A percentile compares a stretch with the other conserved stretches of the same genome.
phyloP scores from a whole-genome alignment of 2,113 vertebrate species.

The Chionis minor region DNA sequence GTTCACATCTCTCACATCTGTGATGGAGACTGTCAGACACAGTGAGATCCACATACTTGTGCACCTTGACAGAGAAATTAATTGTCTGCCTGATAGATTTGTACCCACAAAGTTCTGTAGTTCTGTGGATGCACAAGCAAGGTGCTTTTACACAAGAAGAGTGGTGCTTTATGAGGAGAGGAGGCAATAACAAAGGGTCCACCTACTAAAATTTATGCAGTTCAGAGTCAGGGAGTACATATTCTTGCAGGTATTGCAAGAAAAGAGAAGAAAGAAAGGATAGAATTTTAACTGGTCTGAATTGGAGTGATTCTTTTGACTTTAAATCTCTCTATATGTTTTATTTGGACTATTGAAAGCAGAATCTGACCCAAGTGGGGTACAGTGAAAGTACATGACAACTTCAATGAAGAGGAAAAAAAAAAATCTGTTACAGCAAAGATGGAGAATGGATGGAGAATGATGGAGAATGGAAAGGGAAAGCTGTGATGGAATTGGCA shows the following conservation, averaged over 20 bases:
- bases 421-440: background rate
- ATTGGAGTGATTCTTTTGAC: background rate
- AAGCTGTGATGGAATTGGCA: background rate
- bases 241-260: background rate
- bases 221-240: background rate
- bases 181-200: background rate
- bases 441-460: background rate
- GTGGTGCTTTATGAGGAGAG: background rate
- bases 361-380: background rate
- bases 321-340: background rate
- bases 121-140: background rate
- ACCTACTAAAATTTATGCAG: background rate
- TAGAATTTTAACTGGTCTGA: background rate
- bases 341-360: background rate
- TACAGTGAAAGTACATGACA: background rate
- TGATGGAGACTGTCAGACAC: background rate
- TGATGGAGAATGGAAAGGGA: background rate
- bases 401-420: background rate
- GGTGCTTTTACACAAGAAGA: background rate
- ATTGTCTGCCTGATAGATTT: background rate
- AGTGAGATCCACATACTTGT: background rate
- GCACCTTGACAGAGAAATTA: background rate
- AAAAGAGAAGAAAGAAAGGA: background rate
- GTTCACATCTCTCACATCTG: background rate
- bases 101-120: background rate